phyloP scores from a whole-genome alignment of 2,888 invertebrate genomes.

The Platycheirus albimanus region DNA sequence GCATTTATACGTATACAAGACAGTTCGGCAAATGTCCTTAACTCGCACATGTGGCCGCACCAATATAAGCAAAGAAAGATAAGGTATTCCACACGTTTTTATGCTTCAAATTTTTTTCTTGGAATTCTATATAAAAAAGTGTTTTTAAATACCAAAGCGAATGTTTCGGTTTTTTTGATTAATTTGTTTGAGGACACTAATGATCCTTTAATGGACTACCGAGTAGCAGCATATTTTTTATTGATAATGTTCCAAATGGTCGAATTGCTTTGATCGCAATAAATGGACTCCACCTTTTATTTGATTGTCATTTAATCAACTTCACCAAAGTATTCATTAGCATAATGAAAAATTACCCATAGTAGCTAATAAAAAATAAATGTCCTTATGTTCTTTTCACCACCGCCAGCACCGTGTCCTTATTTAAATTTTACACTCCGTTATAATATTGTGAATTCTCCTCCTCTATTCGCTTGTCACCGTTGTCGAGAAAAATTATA shows the following conservation, averaged over 20 bases:
- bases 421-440: constrained; percentile 36
- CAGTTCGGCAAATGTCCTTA: no score
- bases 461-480: constrained; percentile 8
- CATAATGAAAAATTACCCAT: constrained; percentile 70
- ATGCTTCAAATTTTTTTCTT: no score
- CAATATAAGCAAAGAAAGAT: no score
- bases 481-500: constrained; percentile 40
- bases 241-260: no score
- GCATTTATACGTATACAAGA: no score
- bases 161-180: no score
- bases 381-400: constrained; percentile 53
- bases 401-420: constrained; percentile 39
- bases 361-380: constrained; percentile 55
- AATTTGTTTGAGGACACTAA: no score
- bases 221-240: not conserved
- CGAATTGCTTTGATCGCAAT: constrained; percentile 9
- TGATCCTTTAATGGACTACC: constrained; percentile 54
- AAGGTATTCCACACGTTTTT: no score
- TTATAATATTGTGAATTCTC: constrained; percentile 1
- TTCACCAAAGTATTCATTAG: constrained; percentile 47
- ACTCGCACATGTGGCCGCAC: no score
- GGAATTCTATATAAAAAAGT: no score
- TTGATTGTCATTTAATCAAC: constrained; percentile 60
- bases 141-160: no score
- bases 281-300: constrained; percentile 2